Conservation (phyloP, 2,797 vertebrate genomes). For the Brachyalestes nurse region DNA sequence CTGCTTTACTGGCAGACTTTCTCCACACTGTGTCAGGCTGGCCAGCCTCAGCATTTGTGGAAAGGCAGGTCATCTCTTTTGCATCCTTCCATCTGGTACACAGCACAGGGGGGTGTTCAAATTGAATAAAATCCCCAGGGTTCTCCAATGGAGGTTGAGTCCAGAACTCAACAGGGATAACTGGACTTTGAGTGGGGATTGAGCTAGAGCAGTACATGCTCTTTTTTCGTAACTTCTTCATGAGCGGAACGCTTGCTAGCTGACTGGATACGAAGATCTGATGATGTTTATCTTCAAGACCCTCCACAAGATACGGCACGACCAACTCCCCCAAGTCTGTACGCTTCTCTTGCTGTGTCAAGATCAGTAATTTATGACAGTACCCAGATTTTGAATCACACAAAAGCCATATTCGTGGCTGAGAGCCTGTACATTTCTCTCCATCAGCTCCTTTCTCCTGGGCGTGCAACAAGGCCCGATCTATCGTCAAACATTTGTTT, state of each 20-base stretch:
- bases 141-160: slow-evolving; percentile 62
- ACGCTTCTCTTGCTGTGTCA: slow-evolving; percentile 54
- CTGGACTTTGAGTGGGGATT: slow-evolving; percentile 63
- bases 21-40: slow-evolving; percentile 77
- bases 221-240: slow-evolving; percentile 71
- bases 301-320: slow-evolving; percentile 70
- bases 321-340: slow-evolving; percentile 68
- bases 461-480: slow-evolving; percentile 73
- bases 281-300: slow-evolving; percentile 74
- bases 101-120: slow-evolving; percentile 70
- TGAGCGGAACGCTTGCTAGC: slow-evolving; percentile 70
- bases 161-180: slow-evolving; percentile 74
- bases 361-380: slow-evolving; percentile 78
- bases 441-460: slow-evolving; percentile 62
- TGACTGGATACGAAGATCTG: slow-evolving; percentile 78
- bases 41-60: slow-evolving; percentile 72
- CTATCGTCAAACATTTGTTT: slow-evolving; percentile 76
- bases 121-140: slow-evolving; percentile 76
- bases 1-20: slow-evolving; percentile 69
- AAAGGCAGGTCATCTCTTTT: slow-evolving; percentile 81
- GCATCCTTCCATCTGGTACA: slow-evolving; percentile 80
- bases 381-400: slow-evolving; percentile 85
- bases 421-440: slow-evolving; percentile 54
- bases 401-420: slow-evolving; percentile 80
- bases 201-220: slow-evolving; percentile 78